Evolutionary conservation across 2,113 vertebrate genomes (phyloP), one percentile per base, ranked within the genome.

Genomic region (Kryptolebias marmoratus): DNA sequence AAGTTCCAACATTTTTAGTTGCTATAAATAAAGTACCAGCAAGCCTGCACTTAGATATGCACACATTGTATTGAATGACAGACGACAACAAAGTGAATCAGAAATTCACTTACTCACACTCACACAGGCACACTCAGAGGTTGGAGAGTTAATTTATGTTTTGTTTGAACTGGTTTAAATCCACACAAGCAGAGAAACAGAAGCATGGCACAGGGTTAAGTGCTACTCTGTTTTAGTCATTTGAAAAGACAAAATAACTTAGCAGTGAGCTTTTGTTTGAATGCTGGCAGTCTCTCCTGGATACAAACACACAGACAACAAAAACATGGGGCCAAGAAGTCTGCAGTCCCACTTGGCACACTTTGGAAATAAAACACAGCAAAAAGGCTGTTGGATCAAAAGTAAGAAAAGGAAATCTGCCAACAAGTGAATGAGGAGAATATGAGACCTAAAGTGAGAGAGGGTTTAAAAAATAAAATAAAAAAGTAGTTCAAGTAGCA

Each of bases 241-340:
- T 87, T 81, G 80, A 75, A 45, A 73, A 79, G 72, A 78, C 72
- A 73, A 78, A 85, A 68, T 79, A 73, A 83, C 69, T 77, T 12
- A 73, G 82, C 75, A 69, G 73, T 78, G 76, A 64, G 78, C 71
- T 67, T 87, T 90, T 85, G 82, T 88, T 52, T 78, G 60, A 76
- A 64, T 58, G 71, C 68, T 82, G 80, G 75, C 76, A 69, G 70
- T 64, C 84, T 79, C 71, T 36, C 30, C 62, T 68, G 64, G 62
- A 79, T 39, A 55, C 71, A 77, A 42, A 66, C 30, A 71, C 27
- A 65, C 64, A 83, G 58, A 77, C 68, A 42, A 5, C 59, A 57
- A n/a, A 76, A 71, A 80, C 65, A 70, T 42, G 39, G 70, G 81
- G 87, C 87, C 85, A 84, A 84, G 72, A 77, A 81, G 76, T 81